Evolutionary conservation across 2,113 vertebrate genomes (phyloP).

Genomic region (Andinoacara biseriatus): DNA sequence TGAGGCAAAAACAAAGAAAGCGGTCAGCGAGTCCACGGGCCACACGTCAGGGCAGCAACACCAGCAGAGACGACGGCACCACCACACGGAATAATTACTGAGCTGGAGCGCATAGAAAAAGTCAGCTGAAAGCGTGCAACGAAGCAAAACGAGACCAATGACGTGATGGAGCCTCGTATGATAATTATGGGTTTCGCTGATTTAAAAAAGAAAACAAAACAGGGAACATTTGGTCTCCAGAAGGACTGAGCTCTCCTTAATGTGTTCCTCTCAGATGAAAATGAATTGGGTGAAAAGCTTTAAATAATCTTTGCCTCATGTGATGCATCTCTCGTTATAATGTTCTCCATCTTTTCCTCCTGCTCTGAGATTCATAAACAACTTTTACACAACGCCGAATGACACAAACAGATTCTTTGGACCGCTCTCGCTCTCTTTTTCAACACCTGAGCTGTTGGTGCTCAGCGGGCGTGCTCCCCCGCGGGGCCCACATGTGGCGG

Average conservation of each 20-base stretch:
- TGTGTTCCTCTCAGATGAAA: conserved; percentile 38
- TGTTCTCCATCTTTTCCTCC: neutral
- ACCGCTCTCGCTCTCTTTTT: conserved; percentile 7
- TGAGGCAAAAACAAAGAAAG: conserved; percentile 57
- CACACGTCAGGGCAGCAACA: neutral
- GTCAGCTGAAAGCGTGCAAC: conserved; percentile 17
- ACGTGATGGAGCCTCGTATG: conserved; percentile 20
- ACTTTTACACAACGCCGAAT: conserved; percentile 1
- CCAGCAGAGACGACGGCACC: conserved; percentile 20
- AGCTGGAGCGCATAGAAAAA: conserved; percentile 9
- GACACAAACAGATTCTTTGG: conserved; percentile 19
- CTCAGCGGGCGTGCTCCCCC: neutral
- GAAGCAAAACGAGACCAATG: conserved; percentile 37
- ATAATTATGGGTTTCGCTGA: conserved; percentile 54
- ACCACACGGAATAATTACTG: conserved; percentile 26
- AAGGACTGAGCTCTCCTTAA: conserved; percentile 51
- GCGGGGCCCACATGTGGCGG: conserved; percentile 19
- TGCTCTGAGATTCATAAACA: conserved; percentile 24
- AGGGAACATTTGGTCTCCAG: conserved; percentile 59
- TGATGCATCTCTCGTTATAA: neutral
- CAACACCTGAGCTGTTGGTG: conserved; percentile 40
- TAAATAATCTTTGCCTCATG: conserved; percentile 51
- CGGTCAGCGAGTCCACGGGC: neutral
- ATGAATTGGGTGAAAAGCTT: conserved; percentile 15
- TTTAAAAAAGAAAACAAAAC: conserved; percentile 8